Base-by-base conservation (phyloP, 2,797 vertebrate genomes). In the Anolis apletophallus region DNA sequence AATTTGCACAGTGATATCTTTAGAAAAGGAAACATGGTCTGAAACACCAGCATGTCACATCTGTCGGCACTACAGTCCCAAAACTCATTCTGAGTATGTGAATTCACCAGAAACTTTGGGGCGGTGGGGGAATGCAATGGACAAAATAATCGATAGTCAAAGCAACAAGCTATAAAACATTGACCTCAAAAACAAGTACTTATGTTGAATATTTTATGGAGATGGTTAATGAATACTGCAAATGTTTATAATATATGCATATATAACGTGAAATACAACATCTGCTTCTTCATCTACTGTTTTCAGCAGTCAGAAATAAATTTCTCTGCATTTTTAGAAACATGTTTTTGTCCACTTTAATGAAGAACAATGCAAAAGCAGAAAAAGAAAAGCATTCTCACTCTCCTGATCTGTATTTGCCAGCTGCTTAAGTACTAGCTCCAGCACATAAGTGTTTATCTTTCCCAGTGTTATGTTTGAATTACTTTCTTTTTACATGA, bases 401-500 rank as follows among this genome's bases (percentile, higher is more conserved):
- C 3, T 84, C 88, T 57, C n/a, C 46, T 72, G n/a, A n/a, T 73
- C 55, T 61, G 54, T 69, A 68, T 79, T 72, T 84, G 52, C 72
- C 54, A 55, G 87, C 52, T 87, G 0, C 78, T 78, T 78, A 54
- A 88, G 11, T 61, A 75, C 73, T 81, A 87, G 26, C 80, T 88
- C 19, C 36, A 88, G 34, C 74, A 77, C 16, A 21, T 10, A 3
- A n/a, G 21, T 54, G 88, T 88, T 92, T 93, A 79, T 90, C 32
- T 85, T 73, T 74, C 89, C 83, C 77, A 69, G 79, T 36, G 29
- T 92, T 88, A 77, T 86, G 83, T 85, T 88, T 88, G 87, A 91
- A 93, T 90, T 93, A 85, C 86, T 90, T 87, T 80, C 88, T 29
- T 75, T 91, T 91, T 90, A 81, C 80, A 91, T 90, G 87, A 89